These are phyloP conservation scores for Telmatochromis sp. DNA, from an alignment of 2,113 vertebrate species.

Conservation along the genomic window DNA sequence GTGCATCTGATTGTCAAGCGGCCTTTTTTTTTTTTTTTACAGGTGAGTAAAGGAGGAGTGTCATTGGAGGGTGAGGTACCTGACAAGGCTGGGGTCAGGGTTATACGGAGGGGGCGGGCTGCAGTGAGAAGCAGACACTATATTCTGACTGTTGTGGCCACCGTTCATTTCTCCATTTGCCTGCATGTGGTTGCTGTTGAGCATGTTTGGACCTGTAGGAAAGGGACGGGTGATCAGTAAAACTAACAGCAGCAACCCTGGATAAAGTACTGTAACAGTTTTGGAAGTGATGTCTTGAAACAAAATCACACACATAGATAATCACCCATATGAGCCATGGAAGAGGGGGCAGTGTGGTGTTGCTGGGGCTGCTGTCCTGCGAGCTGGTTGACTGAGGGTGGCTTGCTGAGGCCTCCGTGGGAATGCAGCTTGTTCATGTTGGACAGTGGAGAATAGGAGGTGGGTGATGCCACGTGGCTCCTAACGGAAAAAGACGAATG, in stretches of 20 bases:
- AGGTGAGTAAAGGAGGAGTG: slow-evolving; percentile 45
- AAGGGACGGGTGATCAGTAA: neutral
- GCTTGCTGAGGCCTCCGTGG: slow-evolving; percentile 78
- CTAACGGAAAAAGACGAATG: slow-evolving; percentile 52
- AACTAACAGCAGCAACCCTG: neutral
- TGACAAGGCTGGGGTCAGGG: slow-evolving; percentile 94
- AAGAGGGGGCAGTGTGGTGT: slow-evolving; percentile 55
- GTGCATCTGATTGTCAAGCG: slow-evolving; percentile 26
- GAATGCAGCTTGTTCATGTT: slow-evolving; percentile 83
- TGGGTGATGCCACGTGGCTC: slow-evolving; percentile 74
- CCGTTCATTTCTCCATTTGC: slow-evolving; percentile 88
- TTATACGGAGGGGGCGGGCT: slow-evolving; percentile 93
- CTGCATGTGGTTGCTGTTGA: slow-evolving; percentile 85
- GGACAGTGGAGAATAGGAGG: slow-evolving; percentile 81
- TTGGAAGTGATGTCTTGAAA: neutral
- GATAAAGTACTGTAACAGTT: neutral
- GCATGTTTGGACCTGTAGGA: slow-evolving; percentile 78
- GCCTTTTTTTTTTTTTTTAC: neutral
- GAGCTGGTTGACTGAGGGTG: slow-evolving; percentile 87
- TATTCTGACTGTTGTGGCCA: slow-evolving; percentile 81
- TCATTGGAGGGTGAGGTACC: slow-evolving; percentile 84
- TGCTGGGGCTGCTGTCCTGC: slow-evolving; percentile 86
- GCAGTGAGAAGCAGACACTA: slow-evolving; percentile 92
- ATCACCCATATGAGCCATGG: slow-evolving; percentile 85
- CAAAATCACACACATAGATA: neutral